Evolutionary conservation across 2,888 invertebrate genomes (phyloP), one percentile per base, ranked within the genome.

Genomic region (Eupithecia centaureata): DNA sequence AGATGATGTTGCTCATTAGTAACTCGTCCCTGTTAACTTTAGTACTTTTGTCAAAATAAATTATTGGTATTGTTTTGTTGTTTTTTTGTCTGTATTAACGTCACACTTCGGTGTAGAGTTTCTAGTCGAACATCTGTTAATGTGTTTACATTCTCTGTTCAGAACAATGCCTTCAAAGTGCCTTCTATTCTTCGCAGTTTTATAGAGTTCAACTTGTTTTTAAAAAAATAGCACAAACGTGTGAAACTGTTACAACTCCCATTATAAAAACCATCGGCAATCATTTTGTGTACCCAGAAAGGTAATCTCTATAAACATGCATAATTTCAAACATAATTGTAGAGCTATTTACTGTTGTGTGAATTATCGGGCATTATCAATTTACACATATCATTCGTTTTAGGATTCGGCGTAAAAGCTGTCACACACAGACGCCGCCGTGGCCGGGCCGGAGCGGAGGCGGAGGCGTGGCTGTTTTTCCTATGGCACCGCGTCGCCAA

Each of bases 151-250:
- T 82, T 86, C 82, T 78, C 76, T 72, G 72, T 74, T 47, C 79
- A 85, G 86, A 86, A 86, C 88, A 87, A 88, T 87, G 85, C 83
- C 63, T 67, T 63, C 73, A 67, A 74, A 71, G 77, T 79, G 78
- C 82, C 80, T 81, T 80, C 82, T 80, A 22, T 8, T 22, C 18
- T 84, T 80, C 72, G 79, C 78, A 73, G 76, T 77, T 77, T 77
- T 78, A 78, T 83, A 76, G 77, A 74, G 70, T 79, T 69, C 54
- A 72, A 33, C 74, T 68, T 71, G 77, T 79, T 82, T 79, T 76
- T 82, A 78, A 84, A 85, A 85, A 82, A 85, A 82, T 81, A 78
- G 80, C 71, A 73, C 22, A 47, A 22, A 22, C 68, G 56, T 33
- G 18, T 32, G 12, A 32, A 30, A 30, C 8, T 32, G n/a, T 28